A percentile compares a stretch with the other conserved stretches of the same genome.
These are phyloP conservation scores for Drosophila guanche DNA, from an alignment of 1,140 invertebrate genomes.

Conservation along the genomic window DNA sequence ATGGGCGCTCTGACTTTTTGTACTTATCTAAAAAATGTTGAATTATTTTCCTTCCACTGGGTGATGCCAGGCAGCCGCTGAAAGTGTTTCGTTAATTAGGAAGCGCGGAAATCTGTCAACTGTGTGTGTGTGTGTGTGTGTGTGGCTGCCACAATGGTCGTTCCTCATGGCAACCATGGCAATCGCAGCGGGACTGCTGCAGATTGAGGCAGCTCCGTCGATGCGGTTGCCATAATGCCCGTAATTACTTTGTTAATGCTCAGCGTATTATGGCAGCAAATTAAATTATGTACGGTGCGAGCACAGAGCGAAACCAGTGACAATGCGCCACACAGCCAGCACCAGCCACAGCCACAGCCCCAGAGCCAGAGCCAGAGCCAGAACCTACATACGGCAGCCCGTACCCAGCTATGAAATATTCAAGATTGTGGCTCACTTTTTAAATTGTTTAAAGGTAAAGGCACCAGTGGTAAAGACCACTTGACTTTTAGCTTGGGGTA, in stretches of 20 bases:
- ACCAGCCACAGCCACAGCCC: constrained; percentile 1
- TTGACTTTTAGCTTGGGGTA: constrained; percentile 23
- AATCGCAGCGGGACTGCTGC: constrained; percentile 48
- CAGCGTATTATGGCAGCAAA: constrained; percentile 67
- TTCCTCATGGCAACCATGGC: constrained; percentile 36
- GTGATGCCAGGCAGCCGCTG: not conserved
- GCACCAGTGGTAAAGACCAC: constrained; percentile 23
- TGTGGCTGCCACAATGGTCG: constrained; percentile 29
- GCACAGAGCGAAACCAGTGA: constrained; percentile 24
- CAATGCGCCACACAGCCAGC: constrained; percentile 15
- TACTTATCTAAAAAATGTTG: constrained; percentile 16
- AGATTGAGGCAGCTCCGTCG: constrained; percentile 28
- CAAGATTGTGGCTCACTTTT: constrained; percentile 20
- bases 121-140: constrained; percentile 11
- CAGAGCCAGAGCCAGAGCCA: constrained; percentile 11
- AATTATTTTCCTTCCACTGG: constrained; percentile 19
- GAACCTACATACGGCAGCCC: not conserved
- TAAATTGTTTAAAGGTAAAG: constrained; percentile 40
- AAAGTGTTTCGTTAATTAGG: constrained; percentile 38
- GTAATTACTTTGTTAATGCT: constrained; percentile 80
- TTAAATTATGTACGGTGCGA: constrained; percentile 60
- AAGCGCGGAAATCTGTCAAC: constrained; percentile 5
- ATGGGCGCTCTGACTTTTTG: constrained; percentile 15
- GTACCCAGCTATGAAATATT: constrained; percentile 31
- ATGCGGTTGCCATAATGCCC: constrained; percentile 70